Conservation (phyloP, 2,797 vertebrate species). For the Danio albolineatus region DNA sequence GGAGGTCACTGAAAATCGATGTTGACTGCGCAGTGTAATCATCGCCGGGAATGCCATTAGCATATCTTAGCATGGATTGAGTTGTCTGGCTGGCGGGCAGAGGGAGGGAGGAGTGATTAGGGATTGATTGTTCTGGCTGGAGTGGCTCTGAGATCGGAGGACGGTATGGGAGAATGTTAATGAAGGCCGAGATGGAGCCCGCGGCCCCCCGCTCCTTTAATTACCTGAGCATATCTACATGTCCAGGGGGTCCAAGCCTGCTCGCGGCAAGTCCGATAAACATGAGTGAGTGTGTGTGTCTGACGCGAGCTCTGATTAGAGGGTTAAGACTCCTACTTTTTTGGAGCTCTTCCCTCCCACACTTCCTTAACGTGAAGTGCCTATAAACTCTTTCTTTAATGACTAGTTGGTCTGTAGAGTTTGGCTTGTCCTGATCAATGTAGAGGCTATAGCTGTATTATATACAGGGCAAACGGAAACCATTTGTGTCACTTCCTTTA, state of each 20-base stretch:
- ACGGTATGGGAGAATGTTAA: constrained; percentile 62
- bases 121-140: constrained; percentile 67
- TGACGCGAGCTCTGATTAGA: constrained; percentile 50
- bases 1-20: constrained; percentile 82
- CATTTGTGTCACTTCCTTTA: constrained; percentile 37
- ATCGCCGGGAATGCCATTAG: constrained; percentile 81
- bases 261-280: constrained; percentile 50
- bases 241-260: constrained; percentile 47
- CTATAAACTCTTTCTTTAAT: constrained; percentile 34
- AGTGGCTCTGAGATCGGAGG: constrained; percentile 51
- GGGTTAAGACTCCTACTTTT: constrained; percentile 42
- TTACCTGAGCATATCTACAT: constrained; percentile 62
- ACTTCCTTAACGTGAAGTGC: background rate
- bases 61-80: constrained; percentile 80
- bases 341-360: background rate
- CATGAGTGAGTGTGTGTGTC: constrained; percentile 35
- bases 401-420: constrained; percentile 40
- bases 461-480: constrained; percentile 32
- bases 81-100: constrained; percentile 70
- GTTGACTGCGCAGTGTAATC: constrained; percentile 78
- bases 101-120: constrained; percentile 64
- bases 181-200: constrained; percentile 55
- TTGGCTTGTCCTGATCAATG: constrained; percentile 32
- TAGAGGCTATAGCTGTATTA: constrained; percentile 42
- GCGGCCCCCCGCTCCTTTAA: constrained; percentile 52